Base-by-base conservation (phyloP, 2,113 vertebrate genomes). In the Stigmatopora nigra region DNA sequence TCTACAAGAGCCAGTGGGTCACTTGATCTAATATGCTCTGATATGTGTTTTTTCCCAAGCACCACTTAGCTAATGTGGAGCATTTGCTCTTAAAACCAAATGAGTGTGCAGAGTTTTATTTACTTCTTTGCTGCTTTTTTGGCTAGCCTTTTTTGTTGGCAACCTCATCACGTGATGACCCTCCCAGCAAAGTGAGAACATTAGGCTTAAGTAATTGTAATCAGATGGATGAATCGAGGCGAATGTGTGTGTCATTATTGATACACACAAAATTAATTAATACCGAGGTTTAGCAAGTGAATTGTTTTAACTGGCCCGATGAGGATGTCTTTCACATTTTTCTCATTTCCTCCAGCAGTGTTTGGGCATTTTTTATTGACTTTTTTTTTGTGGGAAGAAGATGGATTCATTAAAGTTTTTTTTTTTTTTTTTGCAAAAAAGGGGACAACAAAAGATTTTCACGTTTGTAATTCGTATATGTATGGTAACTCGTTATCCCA, bases 11-110 rank as follows among this genome's bases (percentile, higher is more conserved):
- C 69, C 72, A 78, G 52, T n/a, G 44, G 67, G 64, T 78, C 78
- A 75, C 63, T 83, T 81, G 59, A 79, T 79, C 81, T 66, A 73
- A 62, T 71, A n/a, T 20, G 35, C 47, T 68, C 56, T 79, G 63
- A 17, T 65, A 61, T 81, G 60, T 78, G 77, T 70, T 71, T 48
- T 75, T 88, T 78, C 78, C 76, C 81, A 78, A 73, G 77, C 55
- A 66, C 62, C 75, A 69, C 72, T 84, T 61, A 41, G 38, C 38
- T 41, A 69, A 22, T 31, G 53, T 14, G 7, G 20, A 15, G 64
- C 31, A 1, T 64, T 48, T 46, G 64, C 80, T 69, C 78, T 72
- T 72, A 73, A 80, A 77, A 63, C 68, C 67, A 53, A 60, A 82
- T 74, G 63, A 82, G 74, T 68, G 64, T 68, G 64, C 66, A 65